Evolutionary conservation across 2,888 invertebrate species (phyloP).

Genomic region (Caenorhabditis zanzibari): DNA sequence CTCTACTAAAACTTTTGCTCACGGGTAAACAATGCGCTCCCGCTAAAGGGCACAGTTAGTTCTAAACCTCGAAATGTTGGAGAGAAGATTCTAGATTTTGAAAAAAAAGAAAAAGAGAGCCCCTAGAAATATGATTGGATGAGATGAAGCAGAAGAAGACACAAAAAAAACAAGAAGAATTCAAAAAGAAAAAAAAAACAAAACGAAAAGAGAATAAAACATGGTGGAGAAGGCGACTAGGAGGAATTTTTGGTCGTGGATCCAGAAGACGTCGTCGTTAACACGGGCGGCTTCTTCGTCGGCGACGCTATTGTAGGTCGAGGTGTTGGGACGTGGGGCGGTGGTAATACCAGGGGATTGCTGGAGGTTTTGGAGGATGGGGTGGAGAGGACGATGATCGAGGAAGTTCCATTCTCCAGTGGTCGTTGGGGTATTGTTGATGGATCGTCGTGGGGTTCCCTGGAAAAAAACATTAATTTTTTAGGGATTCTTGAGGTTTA

Average conservation of each 20-base stretch:
- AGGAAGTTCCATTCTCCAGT: slow-evolving; percentile 23
- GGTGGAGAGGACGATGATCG: neutral
- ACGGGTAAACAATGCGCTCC: slow-evolving; percentile 11
- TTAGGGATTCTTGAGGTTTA: neutral
- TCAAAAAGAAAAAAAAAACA: neutral
- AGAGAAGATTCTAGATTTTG: neutral
- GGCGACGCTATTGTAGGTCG: slow-evolving; percentile 15
- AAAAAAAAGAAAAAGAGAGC: neutral
- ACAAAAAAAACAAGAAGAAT: neutral
- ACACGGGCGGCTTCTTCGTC: neutral
- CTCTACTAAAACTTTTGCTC: too few species aligned
- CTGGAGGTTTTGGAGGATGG: neutral
- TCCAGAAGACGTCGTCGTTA: neutral
- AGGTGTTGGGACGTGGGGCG: neutral
- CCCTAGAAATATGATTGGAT: neutral
- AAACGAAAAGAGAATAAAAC: slow-evolving; percentile 5
- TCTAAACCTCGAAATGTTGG: too few species aligned
- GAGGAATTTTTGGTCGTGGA: neutral
- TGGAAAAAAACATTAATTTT: neutral
- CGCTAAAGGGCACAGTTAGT: neutral
- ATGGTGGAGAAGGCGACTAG: neutral
- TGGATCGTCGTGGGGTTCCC: neutral
- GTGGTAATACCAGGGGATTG: neutral
- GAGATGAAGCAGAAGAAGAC: neutral
- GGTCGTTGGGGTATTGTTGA: slow-evolving; percentile 15